Conservation (phyloP, 1,140 invertebrate genomes). For the Neodiprion fabricii region DNA sequence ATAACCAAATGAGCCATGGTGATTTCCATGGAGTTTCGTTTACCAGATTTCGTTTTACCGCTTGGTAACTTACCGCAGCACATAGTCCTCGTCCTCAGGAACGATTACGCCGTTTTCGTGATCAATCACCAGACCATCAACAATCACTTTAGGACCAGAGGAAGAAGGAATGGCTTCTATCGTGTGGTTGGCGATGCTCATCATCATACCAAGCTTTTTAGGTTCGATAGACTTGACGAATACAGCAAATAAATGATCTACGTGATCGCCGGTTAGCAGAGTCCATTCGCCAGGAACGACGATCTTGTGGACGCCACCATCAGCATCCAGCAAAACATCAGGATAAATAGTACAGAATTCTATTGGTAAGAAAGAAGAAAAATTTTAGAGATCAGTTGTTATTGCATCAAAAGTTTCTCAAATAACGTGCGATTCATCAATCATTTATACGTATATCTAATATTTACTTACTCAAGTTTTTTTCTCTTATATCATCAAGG, state of each 20-base stretch:
- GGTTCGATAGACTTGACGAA: conserved; percentile 33
- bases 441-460: not conserved
- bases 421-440: not conserved
- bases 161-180: conserved; percentile 34
- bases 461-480: conserved; percentile 27
- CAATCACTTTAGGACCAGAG: conserved; percentile 15
- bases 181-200: conserved; percentile 26
- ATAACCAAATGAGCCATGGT: not conserved
- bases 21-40: not conserved
- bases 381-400: not conserved
- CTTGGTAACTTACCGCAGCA: conserved; percentile 33
- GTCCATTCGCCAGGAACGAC: conserved; percentile 38
- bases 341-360: conserved; percentile 41
- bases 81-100: conserved; percentile 26
- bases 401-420: not conserved
- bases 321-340: conserved; percentile 28
- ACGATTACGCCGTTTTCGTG: conserved; percentile 31
- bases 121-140: conserved; percentile 32
- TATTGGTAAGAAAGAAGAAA: conserved; percentile 15
- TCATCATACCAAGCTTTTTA: conserved; percentile 32
- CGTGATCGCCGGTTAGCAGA: conserved; percentile 38
- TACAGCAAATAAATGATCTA: conserved; percentile 32
- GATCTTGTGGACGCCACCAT: conserved; percentile 32
- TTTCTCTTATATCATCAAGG: conserved; percentile 23
- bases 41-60: no score